Evolutionary conservation across 92 coral and sea anemone species (phyloP), one percentile per base, ranked within the genome.

Genomic region (Palythoa heliodiscus): DNA sequence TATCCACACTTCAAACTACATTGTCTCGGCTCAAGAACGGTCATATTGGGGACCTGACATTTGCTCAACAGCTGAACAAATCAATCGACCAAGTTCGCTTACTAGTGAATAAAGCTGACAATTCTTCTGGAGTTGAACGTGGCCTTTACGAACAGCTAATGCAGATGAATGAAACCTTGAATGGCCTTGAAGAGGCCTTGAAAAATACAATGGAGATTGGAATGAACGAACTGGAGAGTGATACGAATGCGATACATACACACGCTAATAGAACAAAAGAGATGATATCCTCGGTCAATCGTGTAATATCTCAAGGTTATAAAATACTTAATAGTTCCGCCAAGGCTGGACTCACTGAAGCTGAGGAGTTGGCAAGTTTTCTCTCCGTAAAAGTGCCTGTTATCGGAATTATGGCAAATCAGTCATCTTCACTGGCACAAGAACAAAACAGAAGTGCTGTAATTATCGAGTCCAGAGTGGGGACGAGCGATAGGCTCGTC

Each of bases 11-110:
- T 5, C 89, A 85, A 35, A 8, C n/a, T 17, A 82, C 90, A 11
- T 87, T 94, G 14, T 64, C 75, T 12, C 91, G 90, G 16, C 86
- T 96, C 29, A 88, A 82, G 78, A 94, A 92, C 73, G 95, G 95
- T 20, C 16, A 87, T 19, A 91, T 91, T 22, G 97, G 93, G 7
- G 93, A 95, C 88, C 75, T 73, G 20, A 85, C 94, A 29, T 96
- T 96, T 75, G 98, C 92, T 17, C 70, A 82, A 20, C 89, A 88
- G 38, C 92, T 96, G 57, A 53, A 47, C 19, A 37, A 50, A 5
- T 88, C 98, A 10, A 68, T 53, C 58, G 71, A 11, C 4, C 53
- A 25, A 16, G 90, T 91, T 40, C 84, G 84, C 9, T n/a, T 60
- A 15, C 76, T 96, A 15, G 91, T 88, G 48, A 52, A 73, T 14